Percentiles rank a stretch among this genome's conserved stretches.
phyloP scores from a whole-genome alignment of 2,888 invertebrate genomes.

The Lypha dubia region DNA sequence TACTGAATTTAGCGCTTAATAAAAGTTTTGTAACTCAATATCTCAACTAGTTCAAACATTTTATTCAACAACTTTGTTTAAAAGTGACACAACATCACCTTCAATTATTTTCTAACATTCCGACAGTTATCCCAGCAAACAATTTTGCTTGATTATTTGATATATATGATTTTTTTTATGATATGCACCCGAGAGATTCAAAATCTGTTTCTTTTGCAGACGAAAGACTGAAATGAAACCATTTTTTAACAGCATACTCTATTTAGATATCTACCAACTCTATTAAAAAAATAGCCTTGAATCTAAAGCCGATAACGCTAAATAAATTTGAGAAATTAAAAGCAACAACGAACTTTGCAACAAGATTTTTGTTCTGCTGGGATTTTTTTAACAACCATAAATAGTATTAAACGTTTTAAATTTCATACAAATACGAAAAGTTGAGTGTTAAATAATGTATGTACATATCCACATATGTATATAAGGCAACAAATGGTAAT shows the following conservation, averaged over 20 bases:
- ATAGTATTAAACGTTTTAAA: constrained; percentile 1
- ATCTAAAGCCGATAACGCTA: too few relatives aligned
- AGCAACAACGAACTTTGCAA: too few relatives aligned
- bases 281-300: too few relatives aligned
- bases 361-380: not conserved
- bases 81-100: constrained; percentile 5
- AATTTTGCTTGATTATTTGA: not conserved
- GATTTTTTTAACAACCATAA: not conserved
- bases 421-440: constrained; percentile 7
- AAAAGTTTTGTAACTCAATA: constrained; percentile 46
- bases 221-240: too few relatives aligned
- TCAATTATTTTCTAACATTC: constrained; percentile 1
- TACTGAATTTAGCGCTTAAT: constrained; percentile 30
- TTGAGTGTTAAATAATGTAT: constrained; percentile 11
- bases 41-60: constrained; percentile 15
- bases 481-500: too few relatives aligned
- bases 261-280: too few relatives aligned
- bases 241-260: too few relatives aligned
- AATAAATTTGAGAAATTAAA: too few relatives aligned
- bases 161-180: too few relatives aligned
- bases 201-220: too few relatives aligned
- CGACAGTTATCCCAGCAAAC: not conserved
- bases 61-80: constrained; percentile 52
- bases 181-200: too few relatives aligned
- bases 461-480: too few relatives aligned